These are phyloP conservation scores for Standfussiana lucernea DNA, from an alignment of 2,888 invertebrate species.

Conservation along the genomic window DNA sequence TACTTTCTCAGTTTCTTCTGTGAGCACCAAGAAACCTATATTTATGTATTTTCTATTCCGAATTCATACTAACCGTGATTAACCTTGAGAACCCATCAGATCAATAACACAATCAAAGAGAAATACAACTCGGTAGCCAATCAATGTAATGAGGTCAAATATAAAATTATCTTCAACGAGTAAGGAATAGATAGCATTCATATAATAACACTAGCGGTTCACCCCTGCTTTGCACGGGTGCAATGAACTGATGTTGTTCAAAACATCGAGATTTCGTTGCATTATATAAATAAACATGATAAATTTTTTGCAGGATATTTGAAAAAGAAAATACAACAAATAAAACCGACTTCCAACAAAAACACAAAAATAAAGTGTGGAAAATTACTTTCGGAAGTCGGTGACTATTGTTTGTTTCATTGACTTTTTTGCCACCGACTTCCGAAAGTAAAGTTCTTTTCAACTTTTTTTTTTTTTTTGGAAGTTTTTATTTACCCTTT, in stretches of 20 bases:
- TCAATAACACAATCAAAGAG: slow-evolving; percentile 15
- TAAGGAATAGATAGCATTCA: background rate
- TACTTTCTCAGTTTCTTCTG: background rate
- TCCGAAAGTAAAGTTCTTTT: no score
- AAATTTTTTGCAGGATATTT: no score
- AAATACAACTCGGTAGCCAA: slow-evolving; percentile 3
- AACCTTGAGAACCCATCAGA: slow-evolving; percentile 7
- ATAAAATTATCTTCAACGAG: slow-evolving; percentile 29
- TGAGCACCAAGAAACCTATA: background rate
- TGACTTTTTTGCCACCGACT: no score
- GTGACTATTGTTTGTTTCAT: no score
- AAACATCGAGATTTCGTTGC: background rate
- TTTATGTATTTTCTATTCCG: background rate
- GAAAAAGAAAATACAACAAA: no score
- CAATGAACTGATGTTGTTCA: background rate
- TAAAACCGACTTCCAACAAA: no score
- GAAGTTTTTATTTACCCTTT: no score
- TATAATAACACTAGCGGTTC: slow-evolving; percentile 20
- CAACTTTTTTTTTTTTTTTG: no score
- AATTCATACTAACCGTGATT: background rate
- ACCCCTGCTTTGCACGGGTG: background rate
- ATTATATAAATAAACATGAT: no score
- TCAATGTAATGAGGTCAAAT: slow-evolving; percentile 48
- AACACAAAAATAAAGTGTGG: no score
- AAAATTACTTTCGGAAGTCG: no score